Base-by-base conservation (phyloP, 2,113 vertebrate species). In the Ardeotis arabs region DNA sequence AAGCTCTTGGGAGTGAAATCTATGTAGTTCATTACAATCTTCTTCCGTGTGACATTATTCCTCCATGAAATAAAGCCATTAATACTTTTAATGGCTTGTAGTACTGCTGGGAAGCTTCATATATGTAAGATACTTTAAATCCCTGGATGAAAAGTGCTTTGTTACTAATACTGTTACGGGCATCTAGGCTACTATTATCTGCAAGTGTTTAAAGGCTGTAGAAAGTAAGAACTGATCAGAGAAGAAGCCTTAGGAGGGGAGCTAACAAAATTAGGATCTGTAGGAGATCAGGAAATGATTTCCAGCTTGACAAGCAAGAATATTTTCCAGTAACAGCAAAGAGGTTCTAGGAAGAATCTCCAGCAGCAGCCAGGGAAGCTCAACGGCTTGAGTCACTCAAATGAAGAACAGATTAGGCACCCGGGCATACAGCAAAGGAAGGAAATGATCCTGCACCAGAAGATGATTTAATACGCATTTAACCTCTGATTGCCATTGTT, bases 371-470 rank as follows among this genome's bases (percentile, higher is more conserved):
- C 95, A 94, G 89, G 75, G 91, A 76, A 96, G 89, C 81, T 95
- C 84, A 73, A 59, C 0, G 10, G 74, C 49, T 93, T 96, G 90
- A 96, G 77, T 96, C 92, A 95, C 67, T 76, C 75, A 81, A 91
- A 95, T 69, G 82, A 92, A 92, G 92, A 93, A 77, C 88, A 89
- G 90, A 96, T 93, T 52, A 92, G 90, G 79, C 85, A 86, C 28
- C 24, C 2, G 4, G 90, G 79, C 92, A 81, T 63, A 72, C 35
- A 94, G 86, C 24, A 72, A 91, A 94, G 95, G 93, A 94, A 96
- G 95, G 93, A 96, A 97, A 96, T 88, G 75, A 93, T 91, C 85
- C 77, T 92, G 74, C 77, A 95, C 41, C 70, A 92, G 62, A 74
- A 82, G 66, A 93, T 56, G 47, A 95, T 81, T 85, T 92, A 95